These are phyloP conservation scores for Equus quagga DNA, from an alignment of 2,113 vertebrate genomes.

Conservation along the genomic window DNA sequence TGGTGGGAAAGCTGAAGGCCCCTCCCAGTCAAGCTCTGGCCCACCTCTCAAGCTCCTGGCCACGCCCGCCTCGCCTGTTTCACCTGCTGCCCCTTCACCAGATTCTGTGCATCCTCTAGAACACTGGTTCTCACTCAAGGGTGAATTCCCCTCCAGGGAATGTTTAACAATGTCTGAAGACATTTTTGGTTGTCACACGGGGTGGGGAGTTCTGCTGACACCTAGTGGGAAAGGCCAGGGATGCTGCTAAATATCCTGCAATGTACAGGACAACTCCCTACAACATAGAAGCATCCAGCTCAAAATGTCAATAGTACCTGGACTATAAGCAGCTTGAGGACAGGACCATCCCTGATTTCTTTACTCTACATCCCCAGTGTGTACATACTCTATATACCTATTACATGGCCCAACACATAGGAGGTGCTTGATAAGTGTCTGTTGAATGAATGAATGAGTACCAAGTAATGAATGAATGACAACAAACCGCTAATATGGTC, in stretches of 20 bases:
- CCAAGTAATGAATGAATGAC: background rate
- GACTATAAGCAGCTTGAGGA: background rate
- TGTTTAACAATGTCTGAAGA: background rate
- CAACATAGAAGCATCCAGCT: background rate
- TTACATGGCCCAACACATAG: background rate
- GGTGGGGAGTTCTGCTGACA: background rate
- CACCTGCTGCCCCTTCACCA: background rate
- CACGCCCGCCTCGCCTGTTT: background rate
- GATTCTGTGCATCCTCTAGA: background rate
- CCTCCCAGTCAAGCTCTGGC: background rate
- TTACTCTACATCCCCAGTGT: background rate
- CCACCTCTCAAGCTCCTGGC: background rate
- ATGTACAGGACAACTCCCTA: background rate
- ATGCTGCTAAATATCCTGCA: no score
- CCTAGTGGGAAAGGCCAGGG: background rate
- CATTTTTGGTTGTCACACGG: background rate
- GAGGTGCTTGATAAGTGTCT: background rate
- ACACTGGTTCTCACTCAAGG: background rate
- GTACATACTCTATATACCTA: background rate
- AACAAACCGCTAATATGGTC: background rate
- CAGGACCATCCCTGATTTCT: background rate
- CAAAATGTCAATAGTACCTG: no score
- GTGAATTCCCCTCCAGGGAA: background rate
- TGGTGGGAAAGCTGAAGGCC: background rate
- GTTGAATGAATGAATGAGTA: background rate